These are phyloP conservation scores for Rousettus leschenaultii DNA, from an alignment of 2,113 vertebrate species.

Conservation along the genomic window DNA sequence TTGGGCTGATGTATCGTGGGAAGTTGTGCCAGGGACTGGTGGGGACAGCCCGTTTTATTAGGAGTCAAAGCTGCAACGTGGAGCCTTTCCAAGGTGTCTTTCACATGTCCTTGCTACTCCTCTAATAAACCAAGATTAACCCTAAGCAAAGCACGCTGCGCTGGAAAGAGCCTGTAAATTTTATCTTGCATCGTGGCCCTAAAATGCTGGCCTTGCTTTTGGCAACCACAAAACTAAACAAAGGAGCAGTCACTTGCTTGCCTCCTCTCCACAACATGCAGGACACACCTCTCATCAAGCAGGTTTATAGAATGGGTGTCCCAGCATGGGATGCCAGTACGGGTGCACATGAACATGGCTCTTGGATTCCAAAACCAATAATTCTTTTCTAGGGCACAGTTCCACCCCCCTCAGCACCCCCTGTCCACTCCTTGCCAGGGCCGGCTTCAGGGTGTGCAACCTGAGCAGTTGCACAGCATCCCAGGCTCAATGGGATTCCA, in stretches of 20 bases:
- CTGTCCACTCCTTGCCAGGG: not conserved
- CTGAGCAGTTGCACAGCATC: too few relatives aligned
- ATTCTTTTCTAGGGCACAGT: not conserved
- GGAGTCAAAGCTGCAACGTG: not conserved
- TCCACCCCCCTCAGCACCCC: too few relatives aligned
- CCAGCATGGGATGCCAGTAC: accelerated
- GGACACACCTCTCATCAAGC: not conserved
- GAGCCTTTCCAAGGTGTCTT: conserved; percentile 59
- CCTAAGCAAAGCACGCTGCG: not conserved
- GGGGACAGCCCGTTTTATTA: conserved; percentile 25
- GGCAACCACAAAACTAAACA: not conserved
- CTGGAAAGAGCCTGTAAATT: conserved; percentile 26
- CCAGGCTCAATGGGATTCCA: accelerated
- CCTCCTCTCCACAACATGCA: not conserved
- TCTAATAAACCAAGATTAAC: conserved; percentile 49
- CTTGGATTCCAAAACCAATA: not conserved
- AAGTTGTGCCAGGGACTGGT: conserved; percentile 35
- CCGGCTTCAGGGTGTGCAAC: not conserved
- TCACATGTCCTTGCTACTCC: conserved; percentile 59
- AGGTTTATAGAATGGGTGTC: not conserved
- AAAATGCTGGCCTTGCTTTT: conserved; percentile 9
- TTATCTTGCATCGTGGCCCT: not conserved
- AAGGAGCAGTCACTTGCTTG: not conserved
- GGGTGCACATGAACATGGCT: not conserved
- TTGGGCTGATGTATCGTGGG: conserved; percentile 2